phyloP scores from a whole-genome alignment of 2,888 invertebrate genomes.

The Hydroisotoma schaefferi region DNA sequence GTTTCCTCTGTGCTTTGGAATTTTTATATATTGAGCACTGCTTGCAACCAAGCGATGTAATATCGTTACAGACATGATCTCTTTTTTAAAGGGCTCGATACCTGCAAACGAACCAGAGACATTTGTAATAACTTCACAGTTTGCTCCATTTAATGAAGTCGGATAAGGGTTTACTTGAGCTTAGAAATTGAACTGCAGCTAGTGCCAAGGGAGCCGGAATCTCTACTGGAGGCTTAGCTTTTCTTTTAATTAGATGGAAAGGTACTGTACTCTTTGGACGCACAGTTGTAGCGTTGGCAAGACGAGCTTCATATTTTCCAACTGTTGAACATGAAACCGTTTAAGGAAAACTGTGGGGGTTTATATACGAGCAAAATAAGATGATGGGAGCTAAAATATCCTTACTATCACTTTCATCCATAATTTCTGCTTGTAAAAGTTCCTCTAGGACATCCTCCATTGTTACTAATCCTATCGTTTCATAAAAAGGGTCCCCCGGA shows the following conservation, averaged over 20 bases:
- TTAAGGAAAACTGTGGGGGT: too few species aligned
- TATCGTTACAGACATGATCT: slow-evolving; percentile 79
- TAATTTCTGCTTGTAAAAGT: slow-evolving; percentile 94
- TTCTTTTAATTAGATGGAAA: slow-evolving; percentile 48
- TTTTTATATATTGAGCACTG: slow-evolving; percentile 80
- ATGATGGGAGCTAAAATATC: too few species aligned
- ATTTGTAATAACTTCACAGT: too few species aligned
- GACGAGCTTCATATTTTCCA: slow-evolving; percentile 70
- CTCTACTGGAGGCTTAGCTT: slow-evolving; percentile 72
- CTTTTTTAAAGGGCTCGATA: slow-evolving; percentile 82
- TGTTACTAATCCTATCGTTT: slow-evolving; percentile 92
- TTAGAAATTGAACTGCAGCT: slow-evolving; percentile 91
- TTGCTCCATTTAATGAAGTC: too few species aligned
- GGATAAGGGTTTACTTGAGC: slow-evolving; percentile 67
- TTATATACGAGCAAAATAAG: too few species aligned
- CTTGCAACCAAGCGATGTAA: slow-evolving; percentile 84
- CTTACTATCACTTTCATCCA: slow-evolving; percentile 95
- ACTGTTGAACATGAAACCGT: too few species aligned
- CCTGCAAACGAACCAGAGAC: too few species aligned
- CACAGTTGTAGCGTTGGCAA: slow-evolving; percentile 52
- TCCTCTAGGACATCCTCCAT: slow-evolving; percentile 98
- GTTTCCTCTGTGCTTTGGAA: slow-evolving; percentile 50
- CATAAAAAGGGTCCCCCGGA: slow-evolving; percentile 90
- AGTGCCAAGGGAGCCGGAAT: slow-evolving; percentile 89
- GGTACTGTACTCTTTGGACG: slow-evolving; percentile 52